Conservation (phyloP, 2,797 vertebrate genomes). For the Menidia menidia region DNA sequence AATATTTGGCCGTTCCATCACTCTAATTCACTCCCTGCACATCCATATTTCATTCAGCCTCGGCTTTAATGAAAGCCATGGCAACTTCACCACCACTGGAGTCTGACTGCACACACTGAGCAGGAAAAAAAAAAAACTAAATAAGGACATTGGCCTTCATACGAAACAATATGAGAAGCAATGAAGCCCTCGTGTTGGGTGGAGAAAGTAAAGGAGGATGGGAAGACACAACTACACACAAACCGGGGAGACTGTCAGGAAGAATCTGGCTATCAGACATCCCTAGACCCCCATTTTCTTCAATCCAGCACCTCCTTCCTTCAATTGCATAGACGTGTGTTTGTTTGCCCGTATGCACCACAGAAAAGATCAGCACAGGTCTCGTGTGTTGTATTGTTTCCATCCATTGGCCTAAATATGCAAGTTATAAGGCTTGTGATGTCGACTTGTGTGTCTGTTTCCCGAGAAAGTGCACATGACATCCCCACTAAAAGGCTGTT, state of each 20-base stretch:
- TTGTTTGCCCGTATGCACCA: slow-evolving; percentile 84
- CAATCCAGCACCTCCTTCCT: slow-evolving; percentile 41
- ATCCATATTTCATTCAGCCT: slow-evolving; percentile 86
- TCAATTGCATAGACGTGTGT: slow-evolving; percentile 68
- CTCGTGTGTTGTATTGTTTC: slow-evolving; percentile 76
- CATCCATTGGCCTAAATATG: slow-evolving; percentile 78
- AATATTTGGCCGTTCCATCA: slow-evolving; percentile 84
- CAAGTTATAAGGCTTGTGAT: slow-evolving; percentile 74
- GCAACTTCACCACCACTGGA: slow-evolving; percentile 80
- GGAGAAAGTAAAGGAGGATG: slow-evolving; percentile 18
- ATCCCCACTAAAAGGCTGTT: slow-evolving; percentile 80
- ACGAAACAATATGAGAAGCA: slow-evolving; percentile 75
- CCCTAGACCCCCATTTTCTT: slow-evolving; percentile 62
- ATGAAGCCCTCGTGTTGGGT: slow-evolving; percentile 59
- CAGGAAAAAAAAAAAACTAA: slow-evolving; percentile 76
- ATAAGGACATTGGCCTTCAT: slow-evolving; percentile 83
- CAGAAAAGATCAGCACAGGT: slow-evolving; percentile 82
- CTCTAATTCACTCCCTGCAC: slow-evolving; percentile 84
- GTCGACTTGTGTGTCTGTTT: slow-evolving; percentile 67
- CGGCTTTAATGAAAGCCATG: slow-evolving; percentile 84
- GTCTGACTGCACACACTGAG: slow-evolving; percentile 74
- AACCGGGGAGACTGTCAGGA: slow-evolving; percentile 66
- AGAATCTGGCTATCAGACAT: slow-evolving; percentile 71
- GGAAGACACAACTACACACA: slow-evolving; percentile 42
- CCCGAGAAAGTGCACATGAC: slow-evolving; percentile 71